Percentiles rank a stretch among this genome's conserved stretches.
phyloP scores from a whole-genome alignment of 2,888 invertebrate genomes.

The Unio delphinus region DNA sequence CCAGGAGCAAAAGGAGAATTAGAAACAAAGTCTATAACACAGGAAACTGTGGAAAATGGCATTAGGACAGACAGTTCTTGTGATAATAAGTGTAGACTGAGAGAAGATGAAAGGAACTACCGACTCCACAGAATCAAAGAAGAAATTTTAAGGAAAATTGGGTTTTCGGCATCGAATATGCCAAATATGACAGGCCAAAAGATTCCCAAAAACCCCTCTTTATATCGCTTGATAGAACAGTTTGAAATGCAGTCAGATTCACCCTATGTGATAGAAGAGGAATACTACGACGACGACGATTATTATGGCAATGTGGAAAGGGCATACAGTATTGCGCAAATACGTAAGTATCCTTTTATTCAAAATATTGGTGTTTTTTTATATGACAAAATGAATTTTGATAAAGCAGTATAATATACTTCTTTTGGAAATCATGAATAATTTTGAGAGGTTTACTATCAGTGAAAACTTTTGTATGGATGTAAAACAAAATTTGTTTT shows the following conservation, averaged over 20 bases:
- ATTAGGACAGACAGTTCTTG: slow-evolving; percentile 9
- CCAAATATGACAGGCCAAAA: slow-evolving; percentile 53
- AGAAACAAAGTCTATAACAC: not conserved
- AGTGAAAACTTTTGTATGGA: too few relatives aligned
- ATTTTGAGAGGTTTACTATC: too few relatives aligned
- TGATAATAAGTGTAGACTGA: slow-evolving; percentile 27
- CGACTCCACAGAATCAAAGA: slow-evolving; percentile 39
- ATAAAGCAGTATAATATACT: too few relatives aligned
- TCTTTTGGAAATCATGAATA: too few relatives aligned
- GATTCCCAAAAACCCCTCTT: slow-evolving; percentile 50
- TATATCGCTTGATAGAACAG: slow-evolving; percentile 43
- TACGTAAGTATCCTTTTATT: slow-evolving; percentile 29
- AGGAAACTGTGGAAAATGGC: slow-evolving; percentile 1
- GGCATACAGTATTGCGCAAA: slow-evolving; percentile 40
- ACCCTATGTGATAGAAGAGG: slow-evolving; percentile 25
- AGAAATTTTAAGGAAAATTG: slow-evolving; percentile 44
- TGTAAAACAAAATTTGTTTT: too few relatives aligned
- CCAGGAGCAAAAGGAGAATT: not conserved
- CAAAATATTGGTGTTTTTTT: not conserved
- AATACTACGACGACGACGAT: slow-evolving; percentile 39
- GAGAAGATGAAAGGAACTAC: slow-evolving; percentile 31
- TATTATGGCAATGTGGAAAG: slow-evolving; percentile 39
- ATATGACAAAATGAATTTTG: too few relatives aligned
- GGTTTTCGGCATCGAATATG: slow-evolving; percentile 33
- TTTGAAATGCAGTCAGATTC: slow-evolving; percentile 48